phyloP scores from a whole-genome alignment of 2,113 vertebrate genomes.

The Donacobius atricapilla region DNA sequence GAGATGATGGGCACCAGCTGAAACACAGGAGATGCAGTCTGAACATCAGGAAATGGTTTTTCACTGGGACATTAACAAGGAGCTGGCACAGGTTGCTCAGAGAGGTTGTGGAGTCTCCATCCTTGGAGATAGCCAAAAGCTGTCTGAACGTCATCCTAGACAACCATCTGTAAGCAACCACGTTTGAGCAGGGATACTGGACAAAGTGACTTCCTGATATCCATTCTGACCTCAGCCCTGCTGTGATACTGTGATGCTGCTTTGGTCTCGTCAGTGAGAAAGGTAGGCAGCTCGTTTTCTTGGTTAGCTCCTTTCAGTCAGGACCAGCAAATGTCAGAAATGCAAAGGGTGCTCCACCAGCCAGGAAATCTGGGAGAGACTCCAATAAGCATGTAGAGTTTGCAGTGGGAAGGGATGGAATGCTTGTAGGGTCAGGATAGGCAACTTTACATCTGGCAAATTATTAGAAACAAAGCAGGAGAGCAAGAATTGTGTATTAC shows the following conservation, averaged over 20 bases:
- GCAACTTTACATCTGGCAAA: background rate
- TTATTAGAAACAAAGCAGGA: background rate
- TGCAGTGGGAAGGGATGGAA: background rate
- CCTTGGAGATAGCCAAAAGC: background rate
- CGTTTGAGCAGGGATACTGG: background rate
- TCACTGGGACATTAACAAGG: background rate
- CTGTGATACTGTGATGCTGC: background rate
- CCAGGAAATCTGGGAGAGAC: background rate
- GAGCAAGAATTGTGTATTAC: background rate
- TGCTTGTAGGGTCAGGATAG: background rate
- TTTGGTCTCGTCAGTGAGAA: background rate
- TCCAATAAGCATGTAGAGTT: fast-evolving
- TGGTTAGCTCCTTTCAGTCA: background rate
- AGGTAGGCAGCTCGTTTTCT: background rate
- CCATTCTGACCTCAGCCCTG: background rate
- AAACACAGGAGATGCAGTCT: background rate
- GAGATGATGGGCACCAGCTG: background rate
- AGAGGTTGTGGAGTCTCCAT: background rate
- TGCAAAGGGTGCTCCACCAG: background rate
- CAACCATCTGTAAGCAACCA: background rate
- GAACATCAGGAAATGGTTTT: background rate
- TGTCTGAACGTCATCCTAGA: background rate
- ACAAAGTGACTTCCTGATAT: background rate
- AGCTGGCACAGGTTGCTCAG: background rate
- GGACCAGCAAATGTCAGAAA: background rate